Conservation (phyloP, 1,140 invertebrate genomes). For the Bombus pyrosoma region DNA sequence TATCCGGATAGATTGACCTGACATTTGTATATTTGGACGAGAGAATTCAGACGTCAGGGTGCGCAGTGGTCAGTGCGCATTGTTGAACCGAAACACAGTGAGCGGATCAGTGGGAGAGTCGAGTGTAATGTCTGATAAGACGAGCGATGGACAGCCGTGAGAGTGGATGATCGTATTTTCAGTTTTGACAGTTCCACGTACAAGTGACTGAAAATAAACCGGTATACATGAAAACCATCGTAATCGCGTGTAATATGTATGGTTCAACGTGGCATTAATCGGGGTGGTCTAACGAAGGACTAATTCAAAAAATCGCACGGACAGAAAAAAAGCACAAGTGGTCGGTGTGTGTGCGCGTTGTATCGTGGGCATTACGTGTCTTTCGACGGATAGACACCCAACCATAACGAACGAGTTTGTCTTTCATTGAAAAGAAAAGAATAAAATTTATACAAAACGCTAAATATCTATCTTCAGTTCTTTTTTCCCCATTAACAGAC, state of each 20-base stretch:
- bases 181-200: slow-evolving; percentile 63
- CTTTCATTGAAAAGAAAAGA: neutral
- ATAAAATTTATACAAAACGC: neutral
- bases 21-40: slow-evolving; percentile 6
- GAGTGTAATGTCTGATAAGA: slow-evolving; percentile 75
- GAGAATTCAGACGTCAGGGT: slow-evolving; percentile 29
- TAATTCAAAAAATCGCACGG: slow-evolving; percentile 43
- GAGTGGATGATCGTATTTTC: slow-evolving; percentile 62
- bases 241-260: slow-evolving; percentile 24
- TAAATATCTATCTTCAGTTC: slow-evolving; percentile 1
- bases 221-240: neutral
- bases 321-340: slow-evolving; percentile 48
- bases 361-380: slow-evolving; percentile 47
- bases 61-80: slow-evolving; percentile 44
- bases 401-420: neutral
- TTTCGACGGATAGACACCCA: neutral
- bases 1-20: neutral
- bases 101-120: slow-evolving; percentile 36
- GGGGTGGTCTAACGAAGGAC: slow-evolving; percentile 16
- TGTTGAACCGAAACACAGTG: slow-evolving; percentile 35
- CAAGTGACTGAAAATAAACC: slow-evolving; percentile 6
- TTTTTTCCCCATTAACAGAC: slow-evolving; percentile 5
- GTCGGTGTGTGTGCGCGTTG: slow-evolving; percentile 46
- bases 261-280: slow-evolving; percentile 12
- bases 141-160: slow-evolving; percentile 70